Base-by-base conservation (phyloP, 64 coral and sea anemone species). In the Dendrophyllia cribrosa region DNA sequence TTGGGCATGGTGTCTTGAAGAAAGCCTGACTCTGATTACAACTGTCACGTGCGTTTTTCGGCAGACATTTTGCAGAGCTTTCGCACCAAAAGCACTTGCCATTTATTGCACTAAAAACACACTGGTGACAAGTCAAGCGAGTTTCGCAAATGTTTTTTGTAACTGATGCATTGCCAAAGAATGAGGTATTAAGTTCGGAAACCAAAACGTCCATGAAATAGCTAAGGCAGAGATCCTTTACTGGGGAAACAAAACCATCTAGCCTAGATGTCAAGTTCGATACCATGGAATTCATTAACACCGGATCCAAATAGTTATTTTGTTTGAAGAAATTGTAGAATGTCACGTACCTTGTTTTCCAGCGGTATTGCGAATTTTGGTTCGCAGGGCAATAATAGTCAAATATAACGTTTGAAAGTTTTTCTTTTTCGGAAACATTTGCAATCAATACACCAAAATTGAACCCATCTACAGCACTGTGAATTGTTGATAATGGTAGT, bases 21-120 rank as follows among this genome's bases (percentile, higher is more conserved):
- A 79, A 79, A 0, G 60, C 43, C 4, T 79, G 83, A 43, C 66
- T 16, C 70, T 66, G 48, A 20, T 14, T 64, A 3, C 83, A 87
- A 4, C 7, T 20, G 44, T 20, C 55, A 51, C 49, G 14, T 70
- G 66, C n/a, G 56, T 44, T 9, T 26, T 48, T 87, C 26, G 74
- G 45, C 51, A 87, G 72, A 47, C 83, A 87, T 22, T 14, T 86
- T 14, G 73, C 58, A 0, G 81, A 86, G 23, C 82, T 86, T 16
- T 86, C 90, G 22, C 90, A 92, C 90, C 90, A 92, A 85, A 50
- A 69, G 71, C 90, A 92, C 0, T 67, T 92, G 43, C 86, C 80
- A 6, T 58, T 87, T 4, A 20, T 7, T 58, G 82, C 90, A 92
- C 73, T 62, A 44, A 85, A 19, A 47, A 92, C 20, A 22, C 90